Percentiles rank a stretch among this genome's conserved stretches.
Evolutionary conservation across 2,113 vertebrate species (phyloP).

Genomic region (Hippocampus mohnikei): DNA sequence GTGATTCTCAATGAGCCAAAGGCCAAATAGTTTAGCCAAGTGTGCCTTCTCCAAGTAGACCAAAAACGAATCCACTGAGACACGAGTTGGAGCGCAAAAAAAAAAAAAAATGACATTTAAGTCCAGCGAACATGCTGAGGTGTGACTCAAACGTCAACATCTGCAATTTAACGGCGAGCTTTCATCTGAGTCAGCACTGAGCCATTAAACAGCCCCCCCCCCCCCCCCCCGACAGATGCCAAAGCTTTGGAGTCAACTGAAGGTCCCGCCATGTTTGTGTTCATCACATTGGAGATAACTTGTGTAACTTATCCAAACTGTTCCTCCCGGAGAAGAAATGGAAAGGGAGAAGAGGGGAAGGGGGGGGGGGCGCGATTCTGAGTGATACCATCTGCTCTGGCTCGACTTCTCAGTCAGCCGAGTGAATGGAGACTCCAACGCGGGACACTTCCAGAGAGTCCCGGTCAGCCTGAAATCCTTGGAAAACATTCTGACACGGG

Average conservation of each 20-base stretch:
- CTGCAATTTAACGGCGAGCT: conserved; percentile 29
- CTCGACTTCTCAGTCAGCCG: conserved; percentile 14
- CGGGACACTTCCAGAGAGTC: neutral
- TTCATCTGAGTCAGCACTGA: conserved; percentile 29
- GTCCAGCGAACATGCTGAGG: conserved; percentile 6
- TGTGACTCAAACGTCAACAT: conserved; percentile 24
- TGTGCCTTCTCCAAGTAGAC: conserved; percentile 29
- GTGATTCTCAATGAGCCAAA: conserved; percentile 22
- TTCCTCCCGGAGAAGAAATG: conserved; percentile 15
- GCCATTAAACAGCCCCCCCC: conserved; percentile 23
- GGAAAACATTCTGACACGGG: neutral
- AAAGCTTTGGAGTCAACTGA: conserved; percentile 14
- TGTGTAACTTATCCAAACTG: conserved; percentile 54
- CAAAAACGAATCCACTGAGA: conserved; percentile 4
- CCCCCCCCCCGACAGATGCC: conserved; percentile 15
- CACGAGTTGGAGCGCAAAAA: neutral
- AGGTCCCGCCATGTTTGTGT: conserved; percentile 42
- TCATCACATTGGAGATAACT: conserved; percentile 49
- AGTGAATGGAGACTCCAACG: neutral
- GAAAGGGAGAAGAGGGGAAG: neutral
- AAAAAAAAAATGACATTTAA: neutral
- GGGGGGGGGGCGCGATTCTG: conserved; percentile 20
- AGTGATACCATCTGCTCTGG: conserved; percentile 67
- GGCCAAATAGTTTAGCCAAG: conserved; percentile 33
- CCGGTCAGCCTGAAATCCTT: conserved; percentile 1